Percentiles rank a stretch among this genome's conserved stretches.
These are phyloP conservation scores for Spinibarbus caldwelli DNA, from an alignment of 2,797 vertebrate species.

Conservation along the genomic window DNA sequence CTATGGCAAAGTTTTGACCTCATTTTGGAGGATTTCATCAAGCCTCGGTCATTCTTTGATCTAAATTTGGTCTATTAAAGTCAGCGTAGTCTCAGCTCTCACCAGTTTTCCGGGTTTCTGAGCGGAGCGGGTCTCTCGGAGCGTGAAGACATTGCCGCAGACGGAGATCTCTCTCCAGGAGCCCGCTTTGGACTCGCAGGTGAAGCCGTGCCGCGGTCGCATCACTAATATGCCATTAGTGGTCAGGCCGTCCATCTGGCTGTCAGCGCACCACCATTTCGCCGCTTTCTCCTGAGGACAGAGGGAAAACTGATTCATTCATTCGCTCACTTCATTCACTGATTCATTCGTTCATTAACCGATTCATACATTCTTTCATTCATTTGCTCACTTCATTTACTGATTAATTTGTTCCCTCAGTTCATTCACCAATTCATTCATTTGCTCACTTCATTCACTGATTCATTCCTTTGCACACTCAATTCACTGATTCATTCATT, in stretches of 20 bases:
- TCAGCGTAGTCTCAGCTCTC: constrained; percentile 49
- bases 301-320: no score
- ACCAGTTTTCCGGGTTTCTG: constrained; percentile 93
- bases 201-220: constrained; percentile 90
- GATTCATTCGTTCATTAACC: neutral
- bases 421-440: neutral
- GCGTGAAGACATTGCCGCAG: constrained; percentile 91
- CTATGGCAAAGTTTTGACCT: constrained; percentile 19
- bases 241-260: constrained; percentile 96
- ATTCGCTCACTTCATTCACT: neutral
- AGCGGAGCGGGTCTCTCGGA: constrained; percentile 90
- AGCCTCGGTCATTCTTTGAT: neutral
- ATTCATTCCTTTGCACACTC: no score
- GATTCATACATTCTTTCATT: neutral
- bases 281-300: constrained; percentile 89
- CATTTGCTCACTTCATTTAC: neutral
- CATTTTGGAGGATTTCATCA: neutral
- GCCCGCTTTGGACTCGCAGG: constrained; percentile 88
- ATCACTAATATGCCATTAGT: constrained; percentile 96
- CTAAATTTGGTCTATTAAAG: neutral
- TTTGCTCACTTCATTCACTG: no score
- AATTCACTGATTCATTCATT: no score
- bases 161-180: constrained; percentile 96
- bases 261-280: constrained; percentile 90
- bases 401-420: neutral